Base-by-base conservation (phyloP, 2,113 vertebrate genomes). In the Microtus ochrogaster region DNA sequence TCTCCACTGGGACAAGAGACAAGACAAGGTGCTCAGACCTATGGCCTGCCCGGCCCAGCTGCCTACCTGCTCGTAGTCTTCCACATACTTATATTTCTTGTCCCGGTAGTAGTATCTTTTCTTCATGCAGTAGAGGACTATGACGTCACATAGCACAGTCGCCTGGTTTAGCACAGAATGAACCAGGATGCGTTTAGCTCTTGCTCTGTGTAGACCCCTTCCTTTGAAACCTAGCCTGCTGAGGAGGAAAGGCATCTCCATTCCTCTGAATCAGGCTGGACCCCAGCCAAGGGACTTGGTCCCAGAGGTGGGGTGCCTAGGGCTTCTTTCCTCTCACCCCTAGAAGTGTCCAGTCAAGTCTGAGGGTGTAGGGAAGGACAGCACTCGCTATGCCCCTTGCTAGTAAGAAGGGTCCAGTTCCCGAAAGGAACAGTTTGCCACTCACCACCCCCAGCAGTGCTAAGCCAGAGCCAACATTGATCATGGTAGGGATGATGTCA, bases 401-500 rank as follows among this genome's bases (percentile, higher is more conserved):
- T 10, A 39, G 79, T 1, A 28, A 33, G 90, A 52, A 47, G 30
- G 66, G 17, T 58, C 58, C 10, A 0, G 12, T 36, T 22, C 44
- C 22, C 28, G 13, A 28, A 17, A 16, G 41, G 49, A 11, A 24
- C 33, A 3, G 5, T 24, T 0, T 24, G 19, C 14, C 91, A 98
- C 99, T 99, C 92, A 99, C 99, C 98, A 99, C 98, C 0, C 99
- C 98, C 16, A 99, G 96, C 30, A 99, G 98, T 0, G 99, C 98
- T 88, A 99, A 78, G 19, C 99, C 99, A 0, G 99, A 99, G 82
- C 99, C 99, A 0, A 99, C 89, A 96, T 99, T 99, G 96, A 99
- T 99, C 98, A 99, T 98, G 28, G 99, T 99, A 5, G 99, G 99
- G 74, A 99, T 99, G 12, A 99, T 98, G 97, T 99, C 98, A 94